Evolutionary conservation across 1,140 invertebrate genomes (phyloP), one percentile per base, ranked within the genome.

Genomic region (Cydia fagiglandana): DNA sequence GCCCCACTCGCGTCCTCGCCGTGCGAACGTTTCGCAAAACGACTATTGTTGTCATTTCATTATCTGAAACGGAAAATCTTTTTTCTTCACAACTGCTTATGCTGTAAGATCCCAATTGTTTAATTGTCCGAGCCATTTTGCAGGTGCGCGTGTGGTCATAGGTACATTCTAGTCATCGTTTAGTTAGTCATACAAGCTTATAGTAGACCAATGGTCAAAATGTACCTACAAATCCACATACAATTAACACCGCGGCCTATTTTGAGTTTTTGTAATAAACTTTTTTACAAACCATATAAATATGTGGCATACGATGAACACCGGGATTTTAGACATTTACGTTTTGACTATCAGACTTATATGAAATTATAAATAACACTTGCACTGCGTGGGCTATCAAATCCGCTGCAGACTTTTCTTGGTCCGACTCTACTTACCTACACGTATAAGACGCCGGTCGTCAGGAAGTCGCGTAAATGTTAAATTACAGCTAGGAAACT

Each of bases 11-110:
- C 79, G 78, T 74, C 78, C 83, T 80, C 83, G 82, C 80, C 89
- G 91, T 92, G 91, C 83, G 91, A 92, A 91, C 68, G 74, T 92
- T 92, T 86, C 90, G 91, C 88, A 91, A 92, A 84, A 84, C 64
- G 78, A 28, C 90, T 76, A 92, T 92, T 92, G 91, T 92, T 91
- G 91, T 91, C 91, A 92, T 88, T 89, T 87, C 81, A 92, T 91
- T 92, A 92, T 92, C 91, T 92, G 84, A 89, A 88, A 91, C 88
- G 91, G 91, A 91, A 93, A 93, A 93, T 93, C 91, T 93, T 91
- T 91, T 92, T 91, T 89, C 86, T 84, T 77, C 79, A 78, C 81
- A 80, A 84, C 78, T 80, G 87, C 86, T 79, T 78, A 80, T 86
- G 83, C 81, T 78, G 85, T 86, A 86, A 86, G 84, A 84, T 84